Percentiles rank a stretch among this genome's conserved stretches.
Conservation (phyloP, 2,113 vertebrate species). For the Amazona vittata region DNA sequence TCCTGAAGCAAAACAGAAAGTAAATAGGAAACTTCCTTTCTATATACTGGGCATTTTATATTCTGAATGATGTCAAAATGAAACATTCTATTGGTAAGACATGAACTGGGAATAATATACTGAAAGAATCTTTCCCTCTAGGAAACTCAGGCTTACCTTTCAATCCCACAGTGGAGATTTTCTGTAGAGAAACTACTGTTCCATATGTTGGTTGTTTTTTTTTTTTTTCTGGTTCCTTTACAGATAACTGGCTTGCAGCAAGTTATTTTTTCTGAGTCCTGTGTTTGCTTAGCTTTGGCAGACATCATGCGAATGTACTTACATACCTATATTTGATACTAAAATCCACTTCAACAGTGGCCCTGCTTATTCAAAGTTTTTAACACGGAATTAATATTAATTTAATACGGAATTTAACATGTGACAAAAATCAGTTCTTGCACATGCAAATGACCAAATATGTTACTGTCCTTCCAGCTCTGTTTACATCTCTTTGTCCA, state of each 20-base stretch:
- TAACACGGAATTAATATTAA: not conserved
- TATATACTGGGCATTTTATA: not conserved
- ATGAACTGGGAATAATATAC: not conserved
- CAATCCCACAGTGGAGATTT: not conserved
- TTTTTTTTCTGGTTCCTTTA: not conserved
- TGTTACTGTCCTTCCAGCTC: not conserved
- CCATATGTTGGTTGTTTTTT: not conserved
- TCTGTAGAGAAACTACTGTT: not conserved
- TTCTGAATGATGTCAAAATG: not conserved
- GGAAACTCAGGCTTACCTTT: constrained; percentile 1
- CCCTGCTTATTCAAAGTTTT: not conserved
- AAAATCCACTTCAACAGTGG: not conserved
- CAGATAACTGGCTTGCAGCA: not conserved
- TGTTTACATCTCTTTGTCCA: not conserved
- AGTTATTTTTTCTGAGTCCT: not conserved
- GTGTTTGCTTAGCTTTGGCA: not conserved
- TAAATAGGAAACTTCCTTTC: not conserved
- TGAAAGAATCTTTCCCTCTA: not conserved
- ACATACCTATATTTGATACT: not conserved
- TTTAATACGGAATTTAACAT: not conserved
- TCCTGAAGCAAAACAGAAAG: not conserved
- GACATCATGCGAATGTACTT: not conserved
- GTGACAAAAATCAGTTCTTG: not conserved
- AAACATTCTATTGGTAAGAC: not conserved
- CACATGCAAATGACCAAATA: not conserved